phyloP scores from a whole-genome alignment of 2,113 vertebrate genomes.

The Paedocypris sp. region DNA sequence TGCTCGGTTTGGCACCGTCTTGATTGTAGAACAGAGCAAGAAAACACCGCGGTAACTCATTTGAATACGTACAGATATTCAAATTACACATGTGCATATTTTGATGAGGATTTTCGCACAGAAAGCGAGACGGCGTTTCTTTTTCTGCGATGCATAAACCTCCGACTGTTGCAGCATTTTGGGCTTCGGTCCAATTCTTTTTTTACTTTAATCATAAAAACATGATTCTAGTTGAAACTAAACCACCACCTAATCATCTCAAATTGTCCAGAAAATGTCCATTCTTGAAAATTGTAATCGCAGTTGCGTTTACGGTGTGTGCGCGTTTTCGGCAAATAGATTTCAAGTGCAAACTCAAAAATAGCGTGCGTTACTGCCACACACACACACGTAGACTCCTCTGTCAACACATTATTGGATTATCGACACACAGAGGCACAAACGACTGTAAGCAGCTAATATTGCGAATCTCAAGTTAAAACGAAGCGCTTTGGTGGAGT shows the following conservation, averaged over 20 bases:
- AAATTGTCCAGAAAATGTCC: too few species aligned
- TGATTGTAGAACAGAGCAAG: not conserved
- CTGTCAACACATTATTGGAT: too few species aligned
- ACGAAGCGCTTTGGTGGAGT: not conserved
- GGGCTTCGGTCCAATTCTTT: not conserved
- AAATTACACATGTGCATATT: slow-evolving; percentile 1
- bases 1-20: not conserved
- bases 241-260: too few species aligned
- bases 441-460: too few species aligned
- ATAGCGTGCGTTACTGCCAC: too few species aligned
- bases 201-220: not conserved
- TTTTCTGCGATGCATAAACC: not conserved
- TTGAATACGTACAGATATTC: slow-evolving; percentile 7
- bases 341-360: too few species aligned
- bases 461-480: not conserved
- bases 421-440: too few species aligned
- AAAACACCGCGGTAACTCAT: not conserved
- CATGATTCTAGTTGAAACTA: not conserved
- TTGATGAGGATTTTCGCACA: not conserved
- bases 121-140: not conserved
- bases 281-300: too few species aligned
- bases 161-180: slow-evolving; percentile 3
- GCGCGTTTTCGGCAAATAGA: too few species aligned
- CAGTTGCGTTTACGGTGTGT: too few species aligned
- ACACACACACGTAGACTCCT: too few species aligned